Evolutionary conservation across 1,140 invertebrate species (phyloP).

Genomic region (Ceratina calcarata): DNA sequence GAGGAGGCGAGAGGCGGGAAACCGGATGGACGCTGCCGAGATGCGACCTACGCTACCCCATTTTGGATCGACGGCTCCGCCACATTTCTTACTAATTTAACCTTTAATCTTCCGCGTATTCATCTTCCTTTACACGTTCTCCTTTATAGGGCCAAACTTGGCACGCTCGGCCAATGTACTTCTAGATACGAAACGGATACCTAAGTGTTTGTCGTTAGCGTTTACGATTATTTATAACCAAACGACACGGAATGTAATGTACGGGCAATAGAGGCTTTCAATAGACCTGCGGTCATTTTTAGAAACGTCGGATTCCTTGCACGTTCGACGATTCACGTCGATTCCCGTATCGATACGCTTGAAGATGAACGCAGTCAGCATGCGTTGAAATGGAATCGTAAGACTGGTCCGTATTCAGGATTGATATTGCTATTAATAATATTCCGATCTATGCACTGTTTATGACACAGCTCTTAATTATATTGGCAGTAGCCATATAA

Average conservation of each 20-base stretch:
- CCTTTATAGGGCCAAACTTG: slow-evolving; percentile 64
- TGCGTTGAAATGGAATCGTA: neutral
- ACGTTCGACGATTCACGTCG: neutral
- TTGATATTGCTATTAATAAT: slow-evolving; percentile 2
- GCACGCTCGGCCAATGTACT: slow-evolving; percentile 33
- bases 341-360: neutral
- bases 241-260: neutral
- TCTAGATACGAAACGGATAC: slow-evolving; percentile 23
- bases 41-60: neutral
- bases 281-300: slow-evolving; percentile 11
- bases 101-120: slow-evolving; percentile 55
- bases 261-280: slow-evolving; percentile 17
- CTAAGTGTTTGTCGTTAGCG: slow-evolving; percentile 17
- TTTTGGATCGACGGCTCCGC: slow-evolving; percentile 12
- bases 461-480: neutral
- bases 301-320: neutral
- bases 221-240: slow-evolving; percentile 50
- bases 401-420: slow-evolving; percentile 33
- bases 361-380: neutral
- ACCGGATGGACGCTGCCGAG: neutral
- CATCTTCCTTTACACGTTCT: slow-evolving; percentile 63
- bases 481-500: neutral
- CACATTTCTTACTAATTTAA: slow-evolving; percentile 46
- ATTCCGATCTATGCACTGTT: too few relatives aligned
- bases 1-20: neutral